Evolutionary conservation across 2,888 invertebrate species (phyloP), one percentile per base, ranked within the genome.

Genomic region (Xanthostigma xanthostigma): DNA sequence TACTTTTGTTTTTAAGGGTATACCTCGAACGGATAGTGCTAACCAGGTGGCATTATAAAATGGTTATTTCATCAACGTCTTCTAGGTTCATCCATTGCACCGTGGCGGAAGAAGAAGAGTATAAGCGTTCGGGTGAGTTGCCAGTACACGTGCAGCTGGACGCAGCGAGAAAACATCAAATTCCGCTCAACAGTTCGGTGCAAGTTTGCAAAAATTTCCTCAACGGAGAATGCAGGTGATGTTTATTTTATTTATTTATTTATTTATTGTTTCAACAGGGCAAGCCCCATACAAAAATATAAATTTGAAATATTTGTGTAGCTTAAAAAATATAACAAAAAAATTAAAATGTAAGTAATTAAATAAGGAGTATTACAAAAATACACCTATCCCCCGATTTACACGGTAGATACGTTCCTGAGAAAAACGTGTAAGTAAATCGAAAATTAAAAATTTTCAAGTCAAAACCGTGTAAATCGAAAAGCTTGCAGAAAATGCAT

Each of bases 71-170:
- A 36, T 27, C 6, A 27, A 27, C 27, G 27, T 27, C 6, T 57
- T 58, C 43, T 59, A 79, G 79, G 59, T 87, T 86, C 62, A 72
- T 86, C 41, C 88, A 89, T 64, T 85, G 86, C 59, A 74, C 79
- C 1, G 71, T 81, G 13, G 83, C 83, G 56, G 86, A 87, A 61
- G 86, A 85, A 57, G 78, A 80, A 51, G 82, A 79, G 56, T 88
- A 81, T 58, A 75, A 81, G 55, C 71, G 73, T 45, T 81, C 79
- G 10, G 86, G 86, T 1, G 79, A 82, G 60, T 69, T 89, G 59
- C 84, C 86, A 2, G 67, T 68, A 35, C 74, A 76, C 57, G 72
- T 68, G 44, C 53, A 68, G 42, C 64, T 64, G 1, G 68, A 68
- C 53, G 68, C 67, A 5, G 63, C 61, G 54, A 64, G 59, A 60